phyloP scores from a whole-genome alignment of 2,888 invertebrate genomes.

The Andrena praecox region DNA sequence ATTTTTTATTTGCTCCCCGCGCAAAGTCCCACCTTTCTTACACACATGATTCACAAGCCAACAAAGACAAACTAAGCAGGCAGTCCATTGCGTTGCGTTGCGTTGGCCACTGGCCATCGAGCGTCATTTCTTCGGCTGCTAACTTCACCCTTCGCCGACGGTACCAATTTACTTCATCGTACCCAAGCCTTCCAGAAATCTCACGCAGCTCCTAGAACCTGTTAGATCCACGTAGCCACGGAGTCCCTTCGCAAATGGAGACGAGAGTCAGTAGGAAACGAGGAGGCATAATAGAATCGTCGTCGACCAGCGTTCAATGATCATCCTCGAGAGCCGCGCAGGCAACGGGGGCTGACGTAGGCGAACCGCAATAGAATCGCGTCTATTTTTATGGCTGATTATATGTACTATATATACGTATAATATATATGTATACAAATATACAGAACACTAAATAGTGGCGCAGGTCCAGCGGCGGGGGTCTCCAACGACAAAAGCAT shows the following conservation, averaged over 20 bases:
- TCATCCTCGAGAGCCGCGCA: slow-evolving; percentile 57
- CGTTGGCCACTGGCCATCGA: not conserved
- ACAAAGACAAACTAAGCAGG: not conserved
- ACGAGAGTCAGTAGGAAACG: slow-evolving; percentile 1
- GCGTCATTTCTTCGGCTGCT: not conserved
- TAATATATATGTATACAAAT: slow-evolving; percentile 39
- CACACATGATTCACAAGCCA: not conserved
- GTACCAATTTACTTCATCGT: not conserved
- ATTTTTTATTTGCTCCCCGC: not conserved
- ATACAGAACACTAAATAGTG: slow-evolving; percentile 70
- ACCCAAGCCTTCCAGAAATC: not conserved
- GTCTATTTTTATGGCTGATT: slow-evolving; percentile 81
- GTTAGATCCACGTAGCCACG: not conserved
- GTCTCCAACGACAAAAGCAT: slow-evolving; percentile 75
- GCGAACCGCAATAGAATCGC: slow-evolving; percentile 76
- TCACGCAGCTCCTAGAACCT: not conserved
- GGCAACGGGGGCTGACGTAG: slow-evolving; percentile 64
- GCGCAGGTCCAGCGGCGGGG: slow-evolving; percentile 71
- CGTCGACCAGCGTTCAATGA: slow-evolving; percentile 38
- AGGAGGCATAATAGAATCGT: slow-evolving; percentile 11
- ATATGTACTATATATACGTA: slow-evolving; percentile 41
- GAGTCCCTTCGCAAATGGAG: not conserved
- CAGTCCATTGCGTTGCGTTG: not conserved
- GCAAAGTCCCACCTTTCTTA: not conserved
- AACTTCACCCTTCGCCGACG: not conserved